Evolutionary conservation across 2,888 invertebrate species (phyloP).

Genomic region (Melanchra persicariae): DNA sequence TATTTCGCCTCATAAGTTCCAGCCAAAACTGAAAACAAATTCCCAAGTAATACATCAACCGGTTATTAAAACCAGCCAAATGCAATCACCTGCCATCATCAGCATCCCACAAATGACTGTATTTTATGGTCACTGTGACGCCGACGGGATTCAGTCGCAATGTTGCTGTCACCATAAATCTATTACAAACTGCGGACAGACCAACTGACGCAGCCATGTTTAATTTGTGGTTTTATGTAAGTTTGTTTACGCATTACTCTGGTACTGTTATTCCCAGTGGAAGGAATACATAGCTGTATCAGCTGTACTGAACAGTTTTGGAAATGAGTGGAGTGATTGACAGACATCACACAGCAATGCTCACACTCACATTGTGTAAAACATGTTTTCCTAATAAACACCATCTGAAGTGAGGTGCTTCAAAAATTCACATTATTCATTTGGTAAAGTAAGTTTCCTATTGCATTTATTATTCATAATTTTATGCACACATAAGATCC

Average conservation of each 20-base stretch:
- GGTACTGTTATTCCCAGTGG: constrained; percentile 8
- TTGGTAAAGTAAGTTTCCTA: background rate
- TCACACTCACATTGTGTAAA: too few species aligned
- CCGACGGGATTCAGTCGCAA: constrained; percentile 63
- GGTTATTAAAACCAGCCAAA: constrained; percentile 47
- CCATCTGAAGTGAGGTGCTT: too few species aligned
- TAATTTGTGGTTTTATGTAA: constrained; percentile 69
- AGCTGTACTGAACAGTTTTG: background rate
- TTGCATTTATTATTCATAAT: too few species aligned
- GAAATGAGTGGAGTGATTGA: background rate
- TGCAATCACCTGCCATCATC: constrained; percentile 78
- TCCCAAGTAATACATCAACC: constrained; percentile 18
- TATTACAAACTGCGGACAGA: constrained; percentile 69
- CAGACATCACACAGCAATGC: background rate
- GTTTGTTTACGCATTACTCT: constrained; percentile 53
- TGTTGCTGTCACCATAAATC: constrained; percentile 77
- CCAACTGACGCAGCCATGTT: constrained; percentile 66
- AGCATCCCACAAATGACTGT: constrained; percentile 74
- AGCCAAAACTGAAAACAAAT: background rate
- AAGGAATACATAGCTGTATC: background rate
- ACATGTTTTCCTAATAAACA: background rate
- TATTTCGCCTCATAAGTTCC: background rate
- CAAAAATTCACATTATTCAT: background rate
- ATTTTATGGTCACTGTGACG: constrained; percentile 73
- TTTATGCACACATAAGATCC: background rate